Evolutionary conservation across 2,888 invertebrate genomes (phyloP), one percentile per base, ranked within the genome.

Genomic region (Xestoiulus laeticollis): DNA sequence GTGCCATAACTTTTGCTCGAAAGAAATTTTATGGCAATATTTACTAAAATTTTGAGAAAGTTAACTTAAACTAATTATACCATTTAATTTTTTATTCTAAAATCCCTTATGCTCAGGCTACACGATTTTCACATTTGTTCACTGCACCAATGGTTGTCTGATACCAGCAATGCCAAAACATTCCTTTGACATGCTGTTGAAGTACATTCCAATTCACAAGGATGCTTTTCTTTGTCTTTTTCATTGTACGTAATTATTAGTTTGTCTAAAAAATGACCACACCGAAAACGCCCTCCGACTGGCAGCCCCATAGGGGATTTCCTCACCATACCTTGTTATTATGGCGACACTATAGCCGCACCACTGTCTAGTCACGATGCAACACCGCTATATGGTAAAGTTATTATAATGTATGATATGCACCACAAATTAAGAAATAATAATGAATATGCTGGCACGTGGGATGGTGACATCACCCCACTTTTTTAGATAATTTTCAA

Each of bases 351-450:
- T 59, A 5, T 59, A 59, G 59, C 59, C 59, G 59, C 59, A 59
- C 59, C 59, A 22, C 59, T 22, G 59, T 59, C 59, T 59, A 59
- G 59, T 59, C 59, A 59, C 59, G 59, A 59, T 59, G 59, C 59
- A 59, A 59, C 59, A 22, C 59, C 59, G n/a, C 59, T 59, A 22
- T 22, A 22, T 59, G 59, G 59, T 22, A 59, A n/a, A 6, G 59
- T 59, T 59, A 22, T 22, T 22, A 59, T 59, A 59, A 59, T 59
- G 59, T 59, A 59, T 22, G 22, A 59, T 59, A 59, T 59, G n/a
- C 59, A n/a, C 59, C 59, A 22, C n/a, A 22, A 59, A 59, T 59
- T 59, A 22, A 59, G 14, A 59, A 59, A 59, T 59, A n/a, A n/a
- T 59, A n/a, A 22, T 59, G 59, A 59, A 59, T 59, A 59, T 59